Evolutionary conservation across 2,113 vertebrate genomes (phyloP).

Genomic region (Chitala chitala): DNA sequence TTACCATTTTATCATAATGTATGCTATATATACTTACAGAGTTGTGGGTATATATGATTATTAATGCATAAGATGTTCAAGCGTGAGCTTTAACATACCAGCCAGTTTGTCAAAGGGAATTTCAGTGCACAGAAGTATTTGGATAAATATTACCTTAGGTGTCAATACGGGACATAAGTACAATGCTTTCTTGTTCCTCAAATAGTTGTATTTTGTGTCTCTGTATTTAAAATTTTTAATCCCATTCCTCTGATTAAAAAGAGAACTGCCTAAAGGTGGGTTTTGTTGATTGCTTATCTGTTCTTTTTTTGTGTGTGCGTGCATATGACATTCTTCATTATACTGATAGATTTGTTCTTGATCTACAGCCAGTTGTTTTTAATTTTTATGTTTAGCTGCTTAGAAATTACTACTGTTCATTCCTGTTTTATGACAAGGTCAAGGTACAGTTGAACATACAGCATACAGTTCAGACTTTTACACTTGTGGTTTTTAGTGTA

Average conservation of each 20-base stretch:
- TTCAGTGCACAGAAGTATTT: constrained; percentile 7
- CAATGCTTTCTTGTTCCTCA: constrained; percentile 16
- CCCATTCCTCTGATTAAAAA: constrained; percentile 26
- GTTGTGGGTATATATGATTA: constrained; percentile 26
- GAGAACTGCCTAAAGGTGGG: constrained; percentile 6
- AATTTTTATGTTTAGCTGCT: too few relatives aligned
- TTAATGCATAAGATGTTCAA: constrained; percentile 7
- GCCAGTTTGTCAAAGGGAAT: constrained; percentile 25
- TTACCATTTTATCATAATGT: constrained; percentile 19
- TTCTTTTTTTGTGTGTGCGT: background rate
- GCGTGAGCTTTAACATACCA: constrained; percentile 24
- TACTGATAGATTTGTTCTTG: too few relatives aligned
- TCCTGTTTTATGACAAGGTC: too few relatives aligned
- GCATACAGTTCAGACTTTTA: too few relatives aligned
- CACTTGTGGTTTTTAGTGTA: too few relatives aligned
- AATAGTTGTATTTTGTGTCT: constrained; percentile 27
- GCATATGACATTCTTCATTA: background rate
- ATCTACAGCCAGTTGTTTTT: too few relatives aligned
- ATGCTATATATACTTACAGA: constrained; percentile 25
- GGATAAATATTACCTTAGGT: constrained; percentile 21
- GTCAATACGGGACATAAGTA: constrained; percentile 21
- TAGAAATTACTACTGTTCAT: too few relatives aligned
- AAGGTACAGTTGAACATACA: too few relatives aligned
- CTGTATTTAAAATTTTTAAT: constrained; percentile 28
- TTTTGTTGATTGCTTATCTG: background rate